Evolutionary conservation across 1,140 invertebrate species (phyloP).

Genomic region (Sinonovacula constricta): DNA sequence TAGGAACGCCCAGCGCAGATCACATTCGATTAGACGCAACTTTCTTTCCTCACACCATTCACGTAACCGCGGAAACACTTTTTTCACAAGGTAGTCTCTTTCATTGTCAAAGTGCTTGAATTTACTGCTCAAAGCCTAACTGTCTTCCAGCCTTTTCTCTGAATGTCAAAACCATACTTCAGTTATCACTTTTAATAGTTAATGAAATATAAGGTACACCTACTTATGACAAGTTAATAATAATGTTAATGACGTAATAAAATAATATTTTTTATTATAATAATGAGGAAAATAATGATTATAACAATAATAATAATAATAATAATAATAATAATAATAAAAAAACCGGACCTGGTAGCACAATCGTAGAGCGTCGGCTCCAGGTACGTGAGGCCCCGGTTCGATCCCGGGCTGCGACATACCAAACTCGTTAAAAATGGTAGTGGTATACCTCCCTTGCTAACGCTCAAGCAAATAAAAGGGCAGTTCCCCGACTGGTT

Average conservation of each 20-base stretch:
- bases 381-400: no score
- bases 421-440: no score
- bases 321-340: no score
- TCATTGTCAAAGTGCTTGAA: slow-evolving; percentile 72
- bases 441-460: no score
- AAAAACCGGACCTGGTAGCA: no score
- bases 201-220: not conserved
- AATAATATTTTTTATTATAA: not conserved
- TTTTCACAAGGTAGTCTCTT: slow-evolving; percentile 68
- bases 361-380: no score
- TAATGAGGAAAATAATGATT: not conserved
- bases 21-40: slow-evolving; percentile 65
- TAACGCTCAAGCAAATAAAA: no score
- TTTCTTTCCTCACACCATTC: slow-evolving; percentile 63
- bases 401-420: no score
- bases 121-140: slow-evolving; percentile 69
- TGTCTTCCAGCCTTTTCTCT: slow-evolving; percentile 63
- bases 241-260: not conserved
- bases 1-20: slow-evolving; percentile 64
- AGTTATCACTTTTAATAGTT: not conserved
- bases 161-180: not conserved
- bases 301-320: not conserved
- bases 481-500: no score
- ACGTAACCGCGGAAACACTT: slow-evolving; percentile 61
- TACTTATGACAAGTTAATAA: not conserved